A percentile compares a stretch with the other conserved stretches of the same genome.
Conservation (phyloP, 2,113 vertebrate species). For the Gobio gobio region DNA sequence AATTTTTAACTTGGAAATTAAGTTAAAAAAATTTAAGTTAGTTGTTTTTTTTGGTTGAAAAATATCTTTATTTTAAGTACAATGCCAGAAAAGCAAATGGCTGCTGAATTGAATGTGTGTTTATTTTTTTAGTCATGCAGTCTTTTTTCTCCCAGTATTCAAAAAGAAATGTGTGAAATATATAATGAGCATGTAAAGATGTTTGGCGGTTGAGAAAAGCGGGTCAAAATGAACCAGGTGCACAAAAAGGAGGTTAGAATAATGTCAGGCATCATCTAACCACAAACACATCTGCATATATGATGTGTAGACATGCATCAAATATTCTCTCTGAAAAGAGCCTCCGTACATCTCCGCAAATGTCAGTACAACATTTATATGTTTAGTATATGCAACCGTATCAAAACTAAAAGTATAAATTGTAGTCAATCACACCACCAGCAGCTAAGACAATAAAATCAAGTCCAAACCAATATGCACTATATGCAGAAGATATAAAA, state of each 20-base stretch:
- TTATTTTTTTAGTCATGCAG: not conserved
- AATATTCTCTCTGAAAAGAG: not conserved
- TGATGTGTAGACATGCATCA: not conserved
- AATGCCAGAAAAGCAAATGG: not conserved
- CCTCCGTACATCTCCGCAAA: not conserved
- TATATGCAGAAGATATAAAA: not conserved
- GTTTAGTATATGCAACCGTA: not conserved
- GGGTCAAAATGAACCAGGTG: constrained; percentile 40
- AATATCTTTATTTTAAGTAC: not conserved
- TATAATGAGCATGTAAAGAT: not conserved
- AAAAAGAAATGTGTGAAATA: not conserved
- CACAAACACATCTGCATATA: constrained; percentile 15
- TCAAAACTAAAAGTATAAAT: not conserved
- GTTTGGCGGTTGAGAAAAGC: constrained; percentile 16
- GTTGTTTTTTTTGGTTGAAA: too few species aligned
- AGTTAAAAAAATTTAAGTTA: too few species aligned
- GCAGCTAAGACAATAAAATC: not conserved
- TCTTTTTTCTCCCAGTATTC: not conserved
- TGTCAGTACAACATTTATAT: not conserved
- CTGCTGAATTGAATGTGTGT: too few species aligned
- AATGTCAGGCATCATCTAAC: constrained; percentile 11
- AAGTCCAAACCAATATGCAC: not conserved
- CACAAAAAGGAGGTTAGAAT: constrained; percentile 5
- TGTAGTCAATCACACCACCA: not conserved
- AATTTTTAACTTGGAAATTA: too few species aligned